These are phyloP conservation scores for Empidonax alnorum DNA, from an alignment of 2,113 vertebrate species.

Conservation along the genomic window DNA sequence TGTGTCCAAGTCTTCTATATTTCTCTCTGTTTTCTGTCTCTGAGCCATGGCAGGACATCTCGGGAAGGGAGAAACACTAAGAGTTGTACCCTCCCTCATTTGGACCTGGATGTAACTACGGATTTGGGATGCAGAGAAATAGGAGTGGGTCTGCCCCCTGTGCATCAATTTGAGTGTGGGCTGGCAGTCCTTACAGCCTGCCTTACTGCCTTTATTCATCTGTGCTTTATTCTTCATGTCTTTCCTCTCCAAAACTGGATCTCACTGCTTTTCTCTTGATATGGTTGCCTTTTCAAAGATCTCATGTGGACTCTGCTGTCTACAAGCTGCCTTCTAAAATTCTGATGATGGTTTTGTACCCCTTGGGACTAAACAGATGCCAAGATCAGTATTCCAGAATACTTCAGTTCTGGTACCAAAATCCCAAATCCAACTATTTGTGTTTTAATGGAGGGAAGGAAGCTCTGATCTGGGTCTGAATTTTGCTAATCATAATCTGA, in stretches of 20 bases:
- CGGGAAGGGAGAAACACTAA: not conserved
- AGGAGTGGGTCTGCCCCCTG: not conserved
- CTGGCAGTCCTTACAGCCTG: not conserved
- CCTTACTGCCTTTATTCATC: not conserved
- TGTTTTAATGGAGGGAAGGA: not conserved
- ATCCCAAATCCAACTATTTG: not conserved
- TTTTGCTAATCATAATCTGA: not conserved
- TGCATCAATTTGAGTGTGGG: not conserved
- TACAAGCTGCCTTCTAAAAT: not conserved
- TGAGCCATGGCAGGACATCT: not conserved
- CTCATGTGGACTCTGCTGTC: not conserved
- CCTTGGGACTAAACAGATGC: not conserved
- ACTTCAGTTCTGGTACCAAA: not conserved
- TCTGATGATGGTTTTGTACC: not conserved
- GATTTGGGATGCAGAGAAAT: not conserved
- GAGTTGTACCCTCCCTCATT: not conserved
- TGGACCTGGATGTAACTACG: not conserved
- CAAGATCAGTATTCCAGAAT: not conserved
- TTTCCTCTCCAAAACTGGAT: not conserved
- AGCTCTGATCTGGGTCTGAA: not conserved
- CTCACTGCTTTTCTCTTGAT: not conserved
- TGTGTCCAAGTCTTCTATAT: not conserved
- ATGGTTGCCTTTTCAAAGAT: not conserved
- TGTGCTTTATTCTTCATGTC: not conserved
- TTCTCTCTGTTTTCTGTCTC: not conserved